Evolutionary conservation across 2,888 invertebrate genomes (phyloP).

Genomic region (Crematogaster levior): DNA sequence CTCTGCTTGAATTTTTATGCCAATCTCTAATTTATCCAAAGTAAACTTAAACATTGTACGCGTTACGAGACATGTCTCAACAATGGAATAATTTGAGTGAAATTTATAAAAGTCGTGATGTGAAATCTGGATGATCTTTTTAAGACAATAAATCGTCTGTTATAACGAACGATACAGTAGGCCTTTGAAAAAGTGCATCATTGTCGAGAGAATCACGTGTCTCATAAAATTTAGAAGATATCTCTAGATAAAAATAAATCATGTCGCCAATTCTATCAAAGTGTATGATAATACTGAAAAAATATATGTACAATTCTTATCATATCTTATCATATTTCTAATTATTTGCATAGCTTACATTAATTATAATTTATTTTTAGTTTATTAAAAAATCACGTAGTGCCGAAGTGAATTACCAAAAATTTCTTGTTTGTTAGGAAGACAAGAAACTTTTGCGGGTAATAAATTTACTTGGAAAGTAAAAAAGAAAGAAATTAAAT

Average conservation of each 20-base stretch:
- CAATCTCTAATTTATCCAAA: conserved; percentile 7
- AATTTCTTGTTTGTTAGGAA: conserved; percentile 36
- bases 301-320: conserved; percentile 77
- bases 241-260: conserved; percentile 56
- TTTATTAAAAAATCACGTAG: conserved; percentile 50
- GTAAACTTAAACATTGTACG: not conserved
- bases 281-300: conserved; percentile 77
- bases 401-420: conserved; percentile 19
- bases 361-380: conserved; percentile 50
- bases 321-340: conserved; percentile 64
- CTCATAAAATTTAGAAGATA: conserved; percentile 47
- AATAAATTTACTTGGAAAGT: conserved; percentile 26
- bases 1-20: conserved; percentile 9
- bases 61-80: not conserved
- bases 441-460: conserved; percentile 38
- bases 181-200: conserved; percentile 16
- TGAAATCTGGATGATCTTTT: not conserved
- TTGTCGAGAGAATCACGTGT: conserved; percentile 27
- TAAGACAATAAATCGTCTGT: conserved; percentile 1
- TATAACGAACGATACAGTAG: conserved; percentile 8
- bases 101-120: not conserved
- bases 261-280: conserved; percentile 50
- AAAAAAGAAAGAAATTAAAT: conserved; percentile 23
- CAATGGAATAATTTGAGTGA: not conserved
- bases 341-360: conserved; percentile 49